phyloP scores from a whole-genome alignment of 2,113 vertebrate species.

The Morone saxatilis region DNA sequence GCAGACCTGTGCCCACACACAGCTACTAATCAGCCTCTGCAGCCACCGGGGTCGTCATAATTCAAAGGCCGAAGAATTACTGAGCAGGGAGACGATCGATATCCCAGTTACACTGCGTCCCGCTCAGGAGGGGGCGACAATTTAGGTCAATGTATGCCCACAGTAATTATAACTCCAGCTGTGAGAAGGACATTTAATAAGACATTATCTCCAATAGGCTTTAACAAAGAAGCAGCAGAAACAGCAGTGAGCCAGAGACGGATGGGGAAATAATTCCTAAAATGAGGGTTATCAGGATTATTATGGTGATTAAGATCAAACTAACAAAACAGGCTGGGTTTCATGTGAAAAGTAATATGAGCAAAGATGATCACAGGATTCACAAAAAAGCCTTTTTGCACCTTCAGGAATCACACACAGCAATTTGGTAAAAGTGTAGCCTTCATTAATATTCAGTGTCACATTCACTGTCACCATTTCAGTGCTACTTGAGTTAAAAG shows the following conservation, averaged over 20 bases:
- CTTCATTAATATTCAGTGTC: constrained; percentile 28
- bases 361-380: constrained; percentile 3
- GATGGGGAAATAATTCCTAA: constrained; percentile 4
- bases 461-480: constrained; percentile 21
- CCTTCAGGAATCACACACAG: constrained; percentile 10
- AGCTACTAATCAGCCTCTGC: constrained; percentile 4
- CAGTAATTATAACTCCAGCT: constrained; percentile 48
- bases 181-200: constrained; percentile 40
- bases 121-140: constrained; percentile 2
- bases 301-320: constrained; percentile 26
- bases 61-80: constrained; percentile 24
- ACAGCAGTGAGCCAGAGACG: neutral
- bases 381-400: accelerated
- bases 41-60: constrained; percentile 1
- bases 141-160: constrained; percentile 37
- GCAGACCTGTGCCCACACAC: neutral
- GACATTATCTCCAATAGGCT: constrained; percentile 9
- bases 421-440: constrained; percentile 2
- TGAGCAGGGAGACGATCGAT: constrained; percentile 21
- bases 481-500: neutral
- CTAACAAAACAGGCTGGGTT: neutral
- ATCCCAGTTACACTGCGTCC: constrained; percentile 16
- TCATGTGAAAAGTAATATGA: neutral
- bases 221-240: neutral
- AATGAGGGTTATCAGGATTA: neutral